Base-by-base conservation (phyloP, 2,113 vertebrate genomes). In the Zosterops borbonicus region DNA sequence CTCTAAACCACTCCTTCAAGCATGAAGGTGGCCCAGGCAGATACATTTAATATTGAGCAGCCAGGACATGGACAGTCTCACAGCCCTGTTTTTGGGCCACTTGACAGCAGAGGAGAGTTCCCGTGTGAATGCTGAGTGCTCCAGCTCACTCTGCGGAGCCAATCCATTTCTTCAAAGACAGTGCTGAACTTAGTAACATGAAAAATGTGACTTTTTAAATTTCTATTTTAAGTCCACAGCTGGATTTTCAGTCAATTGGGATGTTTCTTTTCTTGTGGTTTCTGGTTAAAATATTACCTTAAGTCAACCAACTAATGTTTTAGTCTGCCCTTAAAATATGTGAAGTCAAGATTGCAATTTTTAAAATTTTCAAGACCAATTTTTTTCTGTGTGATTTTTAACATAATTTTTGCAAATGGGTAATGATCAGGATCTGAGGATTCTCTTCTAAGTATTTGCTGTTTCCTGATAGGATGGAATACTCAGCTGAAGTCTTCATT, bases 131-230 rank as follows among this genome's bases (percentile, higher is more conserved):
- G 95, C 94, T 92, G 90, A 93, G 71, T 47, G 68, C 88, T 95
- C 64, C 76, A 50, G 76, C 91, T 93, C n/a, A 37, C 68, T 95
- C 79, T 78, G 92, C 75, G 0, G 9, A 94, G 83, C 92, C 94
- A 95, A 90, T 88, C 82, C 79, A 33, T 90, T 94, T 93, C 93
- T 96, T 96, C 95, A 96, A 97, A 96, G 95, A 95, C 87, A 96
- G 88, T 83, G 79, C 94, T 95, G 95, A 97, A 96, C 95, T 95
- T 95, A 96, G 96, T 90, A 96, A 96, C 90, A 91, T 96, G 92
- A 96, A 96, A 96, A 96, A 97, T 97, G 69, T 0, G 33, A 90
- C 85, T 95, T 96, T 82, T 52, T 0, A 11, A 74, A 87, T 83
- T 71, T 88, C 96, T 96, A 96, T 97, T 97, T 97, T 95, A 95